Conservation (phyloP, 2,113 vertebrate species). For the Recurvirostra avosetta region DNA sequence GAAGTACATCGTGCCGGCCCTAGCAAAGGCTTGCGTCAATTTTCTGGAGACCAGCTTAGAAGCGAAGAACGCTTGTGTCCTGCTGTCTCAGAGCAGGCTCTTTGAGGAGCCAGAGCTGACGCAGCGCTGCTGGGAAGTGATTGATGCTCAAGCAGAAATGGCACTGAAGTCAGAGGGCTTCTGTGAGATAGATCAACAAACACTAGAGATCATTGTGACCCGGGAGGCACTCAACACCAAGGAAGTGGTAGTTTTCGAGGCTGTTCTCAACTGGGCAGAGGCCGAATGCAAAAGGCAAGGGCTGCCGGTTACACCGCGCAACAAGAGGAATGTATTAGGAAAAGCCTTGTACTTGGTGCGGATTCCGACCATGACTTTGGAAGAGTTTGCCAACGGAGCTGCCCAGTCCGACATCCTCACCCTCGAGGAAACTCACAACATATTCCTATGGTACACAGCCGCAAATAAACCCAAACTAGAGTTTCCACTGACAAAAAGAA, state of each 20-base stretch:
- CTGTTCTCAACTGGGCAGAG: constrained; percentile 87
- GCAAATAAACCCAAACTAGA: constrained; percentile 88
- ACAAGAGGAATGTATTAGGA: constrained; percentile 85
- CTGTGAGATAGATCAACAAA: constrained; percentile 90
- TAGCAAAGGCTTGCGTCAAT: constrained; percentile 92
- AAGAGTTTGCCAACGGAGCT: constrained; percentile 93
- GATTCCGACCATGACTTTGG: constrained; percentile 91
- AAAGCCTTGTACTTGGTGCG: constrained; percentile 89
- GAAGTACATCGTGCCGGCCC: constrained; percentile 93
- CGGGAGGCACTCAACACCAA: constrained; percentile 92
- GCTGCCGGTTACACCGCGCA: constrained; percentile 73
- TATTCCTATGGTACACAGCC: constrained; percentile 97
- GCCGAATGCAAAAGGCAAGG: constrained; percentile 90
- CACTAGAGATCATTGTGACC: constrained; percentile 88
- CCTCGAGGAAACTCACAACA: constrained; percentile 90
- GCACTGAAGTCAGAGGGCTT: constrained; percentile 92
- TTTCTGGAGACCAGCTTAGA: constrained; percentile 97
- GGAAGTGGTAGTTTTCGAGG: constrained; percentile 91
- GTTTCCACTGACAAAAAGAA: constrained; percentile 83
- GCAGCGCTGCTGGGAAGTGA: constrained; percentile 97
- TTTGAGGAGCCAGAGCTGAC: constrained; percentile 96
- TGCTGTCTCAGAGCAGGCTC: constrained; percentile 96
- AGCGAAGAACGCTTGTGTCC: constrained; percentile 92
- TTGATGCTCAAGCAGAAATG: constrained; percentile 95
- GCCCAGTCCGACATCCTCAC: constrained; percentile 93